Base-by-base conservation (phyloP, 2,113 vertebrate genomes). In the Origma solitaria region DNA sequence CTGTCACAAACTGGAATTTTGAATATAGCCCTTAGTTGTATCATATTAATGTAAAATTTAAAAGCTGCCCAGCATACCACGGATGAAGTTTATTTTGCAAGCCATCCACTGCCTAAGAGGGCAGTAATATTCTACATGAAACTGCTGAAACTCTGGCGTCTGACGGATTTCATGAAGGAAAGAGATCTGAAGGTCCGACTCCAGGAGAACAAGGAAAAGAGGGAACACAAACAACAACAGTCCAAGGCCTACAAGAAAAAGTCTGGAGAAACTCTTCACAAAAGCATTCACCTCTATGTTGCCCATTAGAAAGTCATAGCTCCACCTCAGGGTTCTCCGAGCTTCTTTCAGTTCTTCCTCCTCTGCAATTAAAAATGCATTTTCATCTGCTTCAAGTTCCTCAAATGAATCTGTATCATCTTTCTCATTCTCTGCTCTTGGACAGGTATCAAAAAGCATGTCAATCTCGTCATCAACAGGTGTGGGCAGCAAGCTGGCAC, bases 91-190 rank as follows among this genome's bases (percentile, higher is more conserved):
- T 95, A 99, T 95, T 98, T 98, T 99, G 94, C 99, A 99, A 93
- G 98, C 97, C 90, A 99, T 92, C 99, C 99, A 99, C 94, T 99
- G 98, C 65, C 99, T 98, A 57, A 99, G 98, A 2, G 99, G 99
- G 96, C 99, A 99, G 98, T 99, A 99, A 97, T 99, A 99, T 68
- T 99, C 99, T 76, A 99, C 97, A 95, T 99, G 99, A 97, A 99
- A 99, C 97, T 99, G 99, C 98, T 99, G 98, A 93, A 99, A 99
- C 97, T 99, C 99, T 0, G 99, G 99, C 0, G 99, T 99, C 97
- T 99, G 99, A 61, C 99, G 99, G 96, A 99, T 99, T 98, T 99
- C 99, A 23, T 99, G 99, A 62, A 99, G 98, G 95, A 99, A 99
- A 65, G 99, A 99, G 94, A 99, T 98, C 88, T 99, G 98, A 82